Percentiles rank a stretch among this genome's conserved stretches.
Conservation (phyloP, 1,140 invertebrate species). For the Lucilia cuprina region DNA sequence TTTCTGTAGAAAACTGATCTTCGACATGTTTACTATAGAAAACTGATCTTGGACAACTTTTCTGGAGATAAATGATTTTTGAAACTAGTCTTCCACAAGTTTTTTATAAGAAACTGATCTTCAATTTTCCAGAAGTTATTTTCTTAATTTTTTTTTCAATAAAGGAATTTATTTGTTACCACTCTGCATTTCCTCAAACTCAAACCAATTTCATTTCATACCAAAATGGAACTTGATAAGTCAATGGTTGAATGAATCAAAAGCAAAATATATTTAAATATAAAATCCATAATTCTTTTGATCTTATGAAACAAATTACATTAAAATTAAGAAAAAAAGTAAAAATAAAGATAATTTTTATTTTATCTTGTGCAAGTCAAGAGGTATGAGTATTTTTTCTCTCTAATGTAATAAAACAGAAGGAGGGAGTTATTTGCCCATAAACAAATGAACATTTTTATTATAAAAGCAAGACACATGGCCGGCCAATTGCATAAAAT, state of each 20-base stretch:
- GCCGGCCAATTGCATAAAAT: not conserved
- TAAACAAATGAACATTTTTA: not conserved
- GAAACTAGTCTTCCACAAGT: too few species aligned
- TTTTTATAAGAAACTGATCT: too few species aligned
- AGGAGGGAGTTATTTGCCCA: not conserved
- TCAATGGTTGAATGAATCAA: too few species aligned
- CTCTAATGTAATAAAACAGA: not conserved
- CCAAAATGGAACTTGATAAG: too few species aligned
- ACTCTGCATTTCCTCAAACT: not conserved
- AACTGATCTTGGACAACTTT: too few species aligned
- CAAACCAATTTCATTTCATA: too few species aligned
- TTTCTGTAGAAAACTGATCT: too few species aligned
- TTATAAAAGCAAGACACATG: not conserved
- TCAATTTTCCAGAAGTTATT: too few species aligned
- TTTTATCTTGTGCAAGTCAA: constrained; percentile 1
- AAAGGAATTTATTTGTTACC: not conserved
- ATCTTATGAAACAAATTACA: not conserved
- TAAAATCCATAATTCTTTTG: not conserved
- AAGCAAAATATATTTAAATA: too few species aligned
- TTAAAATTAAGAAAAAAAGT: not conserved
- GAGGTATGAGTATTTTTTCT: not conserved
- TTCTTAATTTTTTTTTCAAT: too few species aligned
- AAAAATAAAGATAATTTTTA: not conserved
- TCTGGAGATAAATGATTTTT: too few species aligned
- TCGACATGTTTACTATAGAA: too few species aligned